phyloP scores from a whole-genome alignment of 1,140 invertebrate species.

The Formica exsecta region DNA sequence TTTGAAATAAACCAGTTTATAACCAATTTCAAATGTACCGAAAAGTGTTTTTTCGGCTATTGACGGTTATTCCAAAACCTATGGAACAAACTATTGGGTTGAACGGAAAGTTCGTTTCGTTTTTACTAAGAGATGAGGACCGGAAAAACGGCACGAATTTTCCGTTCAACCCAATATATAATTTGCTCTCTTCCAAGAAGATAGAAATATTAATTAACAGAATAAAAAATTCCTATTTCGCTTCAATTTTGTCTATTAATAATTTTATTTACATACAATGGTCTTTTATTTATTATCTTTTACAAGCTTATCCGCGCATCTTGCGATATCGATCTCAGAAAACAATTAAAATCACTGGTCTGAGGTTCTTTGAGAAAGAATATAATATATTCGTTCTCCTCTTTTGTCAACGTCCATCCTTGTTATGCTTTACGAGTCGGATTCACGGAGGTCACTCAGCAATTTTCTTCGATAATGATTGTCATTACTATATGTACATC shows the following conservation, averaged over 20 bases:
- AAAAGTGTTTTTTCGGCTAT: too few relatives aligned
- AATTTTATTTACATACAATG: conserved; percentile 32
- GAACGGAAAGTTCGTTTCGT: too few relatives aligned
- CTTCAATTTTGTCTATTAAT: neutral
- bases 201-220: neutral
- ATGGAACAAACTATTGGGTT: too few relatives aligned
- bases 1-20: too few relatives aligned
- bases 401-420: neutral
- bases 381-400: neutral
- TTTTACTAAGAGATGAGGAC: too few relatives aligned
- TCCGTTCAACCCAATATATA: too few relatives aligned
- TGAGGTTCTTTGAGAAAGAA: neutral
- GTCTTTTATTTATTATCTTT: conserved; percentile 25
- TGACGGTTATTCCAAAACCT: too few relatives aligned
- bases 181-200: neutral
- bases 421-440: conserved; percentile 41
- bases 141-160: too few relatives aligned
- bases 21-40: too few relatives aligned
- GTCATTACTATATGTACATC: conserved; percentile 69
- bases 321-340: conserved; percentile 59
- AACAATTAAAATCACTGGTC: conserved; percentile 62
- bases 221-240: neutral
- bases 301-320: neutral
- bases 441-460: conserved; percentile 59
- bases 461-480: conserved; percentile 76